phyloP scores from a whole-genome alignment of 2,113 vertebrate species.

The Daubentonia madagascariensis region DNA sequence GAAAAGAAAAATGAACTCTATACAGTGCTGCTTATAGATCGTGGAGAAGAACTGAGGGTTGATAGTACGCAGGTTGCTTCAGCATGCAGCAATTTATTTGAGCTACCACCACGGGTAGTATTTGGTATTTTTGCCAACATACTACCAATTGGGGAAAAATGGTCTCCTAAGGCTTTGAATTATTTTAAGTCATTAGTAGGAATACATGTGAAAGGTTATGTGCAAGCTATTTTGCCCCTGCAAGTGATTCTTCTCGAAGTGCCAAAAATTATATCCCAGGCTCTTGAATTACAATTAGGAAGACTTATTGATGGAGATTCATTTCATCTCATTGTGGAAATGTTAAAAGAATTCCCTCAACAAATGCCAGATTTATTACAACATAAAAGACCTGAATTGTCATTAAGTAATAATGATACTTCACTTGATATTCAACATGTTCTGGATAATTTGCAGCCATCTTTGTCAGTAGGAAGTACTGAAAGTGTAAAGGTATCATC shows the following conservation, averaged over 20 bases:
- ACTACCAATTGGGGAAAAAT: conserved; percentile 85
- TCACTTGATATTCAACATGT: conserved; percentile 79
- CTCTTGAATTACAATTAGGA: conserved; percentile 86
- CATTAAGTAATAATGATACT: conserved; percentile 47
- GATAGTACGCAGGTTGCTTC: conserved; percentile 80
- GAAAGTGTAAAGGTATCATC: conserved; percentile 87
- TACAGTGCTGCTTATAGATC: conserved; percentile 90
- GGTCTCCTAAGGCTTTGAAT: conserved; percentile 82
- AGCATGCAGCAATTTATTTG: conserved; percentile 86
- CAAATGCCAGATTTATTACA: conserved; percentile 74
- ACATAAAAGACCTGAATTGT: conserved; percentile 39
- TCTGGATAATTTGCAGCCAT: conserved; percentile 81
- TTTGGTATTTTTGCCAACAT: conserved; percentile 92
- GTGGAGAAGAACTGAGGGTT: conserved; percentile 86
- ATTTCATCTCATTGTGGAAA: conserved; percentile 90
- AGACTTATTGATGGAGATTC: conserved; percentile 89
- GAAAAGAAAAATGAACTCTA: conserved; percentile 78
- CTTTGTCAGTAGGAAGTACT: conserved; percentile 82
- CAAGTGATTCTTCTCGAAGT: conserved; percentile 89
- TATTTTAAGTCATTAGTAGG: conserved; percentile 90
- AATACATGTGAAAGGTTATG: conserved; percentile 85
- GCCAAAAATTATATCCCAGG: conserved; percentile 86
- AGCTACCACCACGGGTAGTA: conserved; percentile 89
- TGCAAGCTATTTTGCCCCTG: conserved; percentile 86
- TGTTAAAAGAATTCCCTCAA: conserved; percentile 82